Evolutionary conservation across 2,113 vertebrate species (phyloP).

Genomic region (Okapia johnstoni): DNA sequence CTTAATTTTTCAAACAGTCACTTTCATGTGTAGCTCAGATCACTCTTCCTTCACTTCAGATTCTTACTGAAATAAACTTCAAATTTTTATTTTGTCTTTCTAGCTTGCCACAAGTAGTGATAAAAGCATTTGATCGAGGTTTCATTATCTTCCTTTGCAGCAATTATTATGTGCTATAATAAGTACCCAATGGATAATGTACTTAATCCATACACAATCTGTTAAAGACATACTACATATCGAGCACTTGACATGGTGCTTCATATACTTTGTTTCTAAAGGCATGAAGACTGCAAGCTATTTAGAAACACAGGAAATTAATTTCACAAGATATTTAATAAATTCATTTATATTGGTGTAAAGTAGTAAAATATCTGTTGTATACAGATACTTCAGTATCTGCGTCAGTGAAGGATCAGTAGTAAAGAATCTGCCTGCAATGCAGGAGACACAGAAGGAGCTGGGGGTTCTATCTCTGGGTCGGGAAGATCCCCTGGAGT

Average conservation of each 20-base stretch:
- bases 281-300: background rate
- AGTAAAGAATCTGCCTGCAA: background rate
- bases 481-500: background rate
- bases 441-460: background rate
- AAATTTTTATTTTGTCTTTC: background rate
- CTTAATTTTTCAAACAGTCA: constrained; percentile 38
- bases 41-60: background rate
- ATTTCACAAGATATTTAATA: background rate
- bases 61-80: background rate
- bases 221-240: background rate
- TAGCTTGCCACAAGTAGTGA: background rate
- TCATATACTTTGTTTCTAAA: background rate
- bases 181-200: background rate
- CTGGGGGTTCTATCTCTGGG: background rate
- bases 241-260: background rate
- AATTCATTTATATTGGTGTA: background rate
- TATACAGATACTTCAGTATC: background rate
- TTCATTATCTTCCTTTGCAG: background rate
- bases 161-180: background rate
- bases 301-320: background rate
- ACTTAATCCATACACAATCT: background rate
- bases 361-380: background rate
- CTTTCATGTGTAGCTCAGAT: background rate
- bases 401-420: background rate
- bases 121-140: background rate